Base-by-base conservation (phyloP, 1,140 invertebrate species). In the Micrasema minimum region DNA sequence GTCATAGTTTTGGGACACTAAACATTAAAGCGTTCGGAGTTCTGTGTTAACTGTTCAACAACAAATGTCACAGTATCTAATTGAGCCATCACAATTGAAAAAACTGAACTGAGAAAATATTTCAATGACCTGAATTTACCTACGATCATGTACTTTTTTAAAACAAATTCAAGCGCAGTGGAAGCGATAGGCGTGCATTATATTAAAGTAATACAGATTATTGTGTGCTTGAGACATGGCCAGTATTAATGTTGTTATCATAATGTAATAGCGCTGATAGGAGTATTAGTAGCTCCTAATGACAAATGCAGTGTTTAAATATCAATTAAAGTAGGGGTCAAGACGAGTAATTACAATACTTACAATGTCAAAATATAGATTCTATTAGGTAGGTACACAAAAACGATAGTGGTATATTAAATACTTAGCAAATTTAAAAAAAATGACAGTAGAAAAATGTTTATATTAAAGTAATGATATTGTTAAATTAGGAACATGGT, bases 71-170 rank as follows among this genome's bases (percentile, higher is more conserved):
- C 41, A 57, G 48, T 73, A 69, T 69, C 67, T 70, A 69, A 73
- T 62, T 69, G 64, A 69, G 53, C 72, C 72, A 73, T 73, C 72
- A 59, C 48, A 66, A 43, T 45, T 38, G 53, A 72, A 68, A 72
- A 72, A 72, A 55, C 59, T 14, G 66, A 68, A 66, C 66, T 69
- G 48, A 69, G 62, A 70, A 73, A 69, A 73, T 68, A 73, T 73
- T 70, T 73, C 72, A 73, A 66, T 73, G 72, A 73, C 72, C 72
- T 62, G 67, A 67, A 73, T 73, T 48, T 46, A 72, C 46, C 62
- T 50, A 64, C 37, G 64, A 69, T 72, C 69, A 72, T 72, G 46
- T 18, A 38, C 37, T 59, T 38, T 38, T 38, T 18, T 31, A 31
- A 31, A 10, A 59, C 55, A 16, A 11, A 38, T 59, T 46, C 61